These are phyloP conservation scores for Avahi laniger DNA, from an alignment of 2,797 vertebrate genomes.

Conservation along the genomic window DNA sequence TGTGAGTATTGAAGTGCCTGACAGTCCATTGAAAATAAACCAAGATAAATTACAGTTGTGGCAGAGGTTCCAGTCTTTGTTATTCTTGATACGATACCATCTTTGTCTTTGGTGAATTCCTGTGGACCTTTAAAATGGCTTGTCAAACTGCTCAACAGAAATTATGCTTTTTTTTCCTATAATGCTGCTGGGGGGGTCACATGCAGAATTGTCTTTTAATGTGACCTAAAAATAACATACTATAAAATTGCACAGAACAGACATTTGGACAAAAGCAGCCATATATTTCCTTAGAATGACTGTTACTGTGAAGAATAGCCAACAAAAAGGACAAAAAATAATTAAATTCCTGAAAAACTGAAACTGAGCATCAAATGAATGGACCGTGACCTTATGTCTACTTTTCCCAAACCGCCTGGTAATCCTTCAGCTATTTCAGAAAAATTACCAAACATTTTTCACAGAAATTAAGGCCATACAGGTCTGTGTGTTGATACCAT, in stretches of 20 bases:
- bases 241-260: not conserved
- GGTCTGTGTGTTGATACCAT: not conserved
- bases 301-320: not conserved
- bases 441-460: not conserved
- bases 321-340: not conserved
- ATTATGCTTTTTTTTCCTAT: not conserved
- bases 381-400: not conserved
- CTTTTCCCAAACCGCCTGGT: not conserved
- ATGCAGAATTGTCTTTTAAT: not conserved
- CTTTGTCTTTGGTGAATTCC: slow-evolving; percentile 24
- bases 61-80: slow-evolving; percentile 23
- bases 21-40: slow-evolving; percentile 17
- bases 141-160: not conserved
- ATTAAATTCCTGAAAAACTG: slow-evolving; percentile 4
- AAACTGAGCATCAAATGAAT: not conserved
- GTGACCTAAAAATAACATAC: not conserved
- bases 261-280: slow-evolving; percentile 20
- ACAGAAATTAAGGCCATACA: not conserved
- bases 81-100: slow-evolving; percentile 15
- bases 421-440: not conserved
- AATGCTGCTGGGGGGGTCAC: not conserved
- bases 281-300: not conserved
- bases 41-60: not conserved
- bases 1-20: not conserved
- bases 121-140: not conserved